Conservation (phyloP, 2,797 vertebrate genomes). For the Lindbergichthys nudifrons region DNA sequence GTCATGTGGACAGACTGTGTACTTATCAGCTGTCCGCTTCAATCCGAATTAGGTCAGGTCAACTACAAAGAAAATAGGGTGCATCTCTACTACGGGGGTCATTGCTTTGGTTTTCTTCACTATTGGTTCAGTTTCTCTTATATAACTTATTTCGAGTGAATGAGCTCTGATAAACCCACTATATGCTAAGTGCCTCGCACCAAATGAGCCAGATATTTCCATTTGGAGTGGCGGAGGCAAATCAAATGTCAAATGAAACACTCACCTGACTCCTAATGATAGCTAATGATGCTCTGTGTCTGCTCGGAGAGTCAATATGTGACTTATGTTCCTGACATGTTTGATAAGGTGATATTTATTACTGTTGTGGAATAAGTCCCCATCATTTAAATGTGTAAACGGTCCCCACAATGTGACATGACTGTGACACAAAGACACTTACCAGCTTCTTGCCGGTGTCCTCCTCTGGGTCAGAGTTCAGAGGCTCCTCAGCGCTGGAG, state of each 20-base stretch:
- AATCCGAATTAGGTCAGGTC: too few species aligned
- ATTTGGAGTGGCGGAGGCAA: not conserved
- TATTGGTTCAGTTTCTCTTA: too few species aligned
- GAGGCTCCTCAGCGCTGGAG: conserved; percentile 93
- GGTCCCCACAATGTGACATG: not conserved
- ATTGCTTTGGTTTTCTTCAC: too few species aligned
- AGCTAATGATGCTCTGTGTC: not conserved
- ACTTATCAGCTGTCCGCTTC: too few species aligned
- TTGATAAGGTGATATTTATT: not conserved
- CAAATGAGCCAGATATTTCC: not conserved
- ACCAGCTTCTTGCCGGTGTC: conserved; percentile 92
- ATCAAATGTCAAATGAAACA: not conserved
- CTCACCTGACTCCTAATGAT: not conserved
- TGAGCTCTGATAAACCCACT: too few species aligned
- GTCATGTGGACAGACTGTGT: too few species aligned
- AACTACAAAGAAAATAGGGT: too few species aligned
- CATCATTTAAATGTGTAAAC: not conserved
- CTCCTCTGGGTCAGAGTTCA: conserved; percentile 96
- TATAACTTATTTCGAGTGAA: too few species aligned
- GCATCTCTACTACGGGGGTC: too few species aligned
- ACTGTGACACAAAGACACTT: conserved; percentile 50
- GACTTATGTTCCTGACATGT: not conserved
- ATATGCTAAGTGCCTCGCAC: too few species aligned
- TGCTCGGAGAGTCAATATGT: not conserved
- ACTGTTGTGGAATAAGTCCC: not conserved